Percentiles rank a stretch among this genome's conserved stretches.
Conservation (phyloP, 1,140 invertebrate species). For the Dreissena rostriformis region DNA sequence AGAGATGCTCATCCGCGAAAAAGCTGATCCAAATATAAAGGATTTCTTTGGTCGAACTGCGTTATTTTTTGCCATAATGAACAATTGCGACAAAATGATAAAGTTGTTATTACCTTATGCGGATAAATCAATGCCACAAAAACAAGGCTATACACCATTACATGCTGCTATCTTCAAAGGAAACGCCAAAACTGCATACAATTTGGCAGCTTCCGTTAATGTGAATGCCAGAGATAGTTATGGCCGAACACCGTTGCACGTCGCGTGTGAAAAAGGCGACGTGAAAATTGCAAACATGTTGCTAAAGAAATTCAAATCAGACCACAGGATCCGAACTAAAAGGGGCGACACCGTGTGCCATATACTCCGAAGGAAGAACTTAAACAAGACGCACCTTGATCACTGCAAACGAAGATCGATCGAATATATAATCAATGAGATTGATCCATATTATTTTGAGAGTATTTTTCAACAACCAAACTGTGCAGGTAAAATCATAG, state of each 20-base stretch:
- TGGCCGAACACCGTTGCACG: constrained; percentile 45
- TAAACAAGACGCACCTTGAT: neutral
- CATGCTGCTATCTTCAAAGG: constrained; percentile 35
- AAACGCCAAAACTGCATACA: neutral
- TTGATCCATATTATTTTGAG: too few relatives aligned
- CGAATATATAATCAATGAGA: neutral
- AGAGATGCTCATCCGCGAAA: neutral
- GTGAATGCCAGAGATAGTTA: constrained; percentile 30
- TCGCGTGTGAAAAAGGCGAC: constrained; percentile 42
- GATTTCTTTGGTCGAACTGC: constrained; percentile 43
- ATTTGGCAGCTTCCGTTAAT: neutral
- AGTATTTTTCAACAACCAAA: too few relatives aligned
- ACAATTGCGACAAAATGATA: neutral
- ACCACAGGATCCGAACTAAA: constrained; percentile 1
- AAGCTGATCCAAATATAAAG: constrained; percentile 37
- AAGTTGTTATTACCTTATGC: constrained; percentile 1
- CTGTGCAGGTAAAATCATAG: too few relatives aligned
- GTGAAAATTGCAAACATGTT: neutral
- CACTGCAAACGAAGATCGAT: neutral
- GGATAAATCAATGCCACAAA: constrained; percentile 30
- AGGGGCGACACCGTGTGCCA: constrained; percentile 1
- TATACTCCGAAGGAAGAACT: neutral
- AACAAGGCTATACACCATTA: constrained; percentile 50
- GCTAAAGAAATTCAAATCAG: constrained; percentile 9
- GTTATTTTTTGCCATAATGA: constrained; percentile 33